Evolutionary conservation across 2,888 invertebrate species (phyloP), one percentile per base, ranked within the genome.

Genomic region (Tribolium freemani): DNA sequence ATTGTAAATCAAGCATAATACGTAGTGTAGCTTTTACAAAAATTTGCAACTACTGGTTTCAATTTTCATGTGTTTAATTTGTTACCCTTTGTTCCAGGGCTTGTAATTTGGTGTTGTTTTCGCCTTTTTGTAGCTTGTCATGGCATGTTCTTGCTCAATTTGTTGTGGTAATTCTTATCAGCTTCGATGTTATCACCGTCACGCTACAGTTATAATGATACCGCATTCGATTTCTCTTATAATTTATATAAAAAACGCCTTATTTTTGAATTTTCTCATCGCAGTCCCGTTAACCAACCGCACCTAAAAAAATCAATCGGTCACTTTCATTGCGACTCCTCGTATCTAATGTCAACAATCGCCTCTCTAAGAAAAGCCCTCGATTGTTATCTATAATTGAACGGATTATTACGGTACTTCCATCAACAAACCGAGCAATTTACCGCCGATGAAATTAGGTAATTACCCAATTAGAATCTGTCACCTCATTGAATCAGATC

Each of bases 351-450:
- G 44, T 60, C 60, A 46, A 44, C 60, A 48, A 48, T 21, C 46
- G 60, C 46, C 46, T 46, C 46, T 46, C 26, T 13, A 46, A 21
- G 16, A 60, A 60, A 60, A 60, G 60, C 20, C 60, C 50, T 8
- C 60, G 63, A 63, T 63, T 63, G 60, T 63, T 51, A 63, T 63
- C 63, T 63, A 51, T 63, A 63, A 63, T 51, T 50, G 48, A 63
- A 63, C 50, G 63, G 50, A 63, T 63, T 63, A 63, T 63, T 63
- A 63, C 63, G 63, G 63, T 63, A 63, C 51, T 63, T 51, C 66
- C 45, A 66, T 54, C 66, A 66, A 66, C 66, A 66, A 66, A 66
- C 66, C 38, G 44, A 45, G 44, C 56, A 53, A 66, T 45, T 66
- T 66, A 56, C 44, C 56, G 26, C 9, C 54, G 54, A 51, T 31